A percentile compares a stretch with the other conserved stretches of the same genome.
Conservation (phyloP, 2,113 vertebrate species). For the Myotis brandtii region DNA sequence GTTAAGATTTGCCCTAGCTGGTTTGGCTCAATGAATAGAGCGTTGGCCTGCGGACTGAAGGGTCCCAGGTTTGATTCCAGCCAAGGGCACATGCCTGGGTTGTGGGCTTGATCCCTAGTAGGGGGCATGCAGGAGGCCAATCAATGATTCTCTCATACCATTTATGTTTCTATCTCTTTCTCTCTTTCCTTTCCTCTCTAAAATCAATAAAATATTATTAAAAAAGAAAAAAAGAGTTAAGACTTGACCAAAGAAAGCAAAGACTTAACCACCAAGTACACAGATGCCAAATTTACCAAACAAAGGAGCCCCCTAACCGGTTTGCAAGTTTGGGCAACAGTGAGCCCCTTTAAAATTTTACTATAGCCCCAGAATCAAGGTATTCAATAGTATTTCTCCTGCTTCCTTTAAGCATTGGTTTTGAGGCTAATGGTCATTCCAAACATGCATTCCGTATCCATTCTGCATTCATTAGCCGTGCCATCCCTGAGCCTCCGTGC, state of each 20-base stretch:
- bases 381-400: background rate
- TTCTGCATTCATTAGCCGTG: background rate
- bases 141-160: too few species aligned
- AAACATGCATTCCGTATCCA: background rate
- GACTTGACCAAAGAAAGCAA: background rate
- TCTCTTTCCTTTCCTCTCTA: too few species aligned
- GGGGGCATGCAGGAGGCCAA: too few species aligned
- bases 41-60: too few species aligned
- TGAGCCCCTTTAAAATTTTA: background rate
- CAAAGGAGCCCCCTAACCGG: background rate
- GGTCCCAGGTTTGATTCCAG: too few species aligned
- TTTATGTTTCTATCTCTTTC: too few species aligned
- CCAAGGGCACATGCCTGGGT: too few species aligned
- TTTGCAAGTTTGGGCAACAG: background rate
- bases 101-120: too few species aligned
- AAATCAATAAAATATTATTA: too few species aligned
- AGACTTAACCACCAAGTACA: background rate
- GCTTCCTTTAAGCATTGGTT: background rate
- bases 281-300: background rate
- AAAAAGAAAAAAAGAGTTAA: too few species aligned
- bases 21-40: too few species aligned
- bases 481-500: background rate
- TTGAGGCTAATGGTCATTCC: background rate
- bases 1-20: background rate
- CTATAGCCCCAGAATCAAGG: background rate